phyloP scores from a whole-genome alignment of 2,113 vertebrate species.

The Psittacula cyanocephala region DNA sequence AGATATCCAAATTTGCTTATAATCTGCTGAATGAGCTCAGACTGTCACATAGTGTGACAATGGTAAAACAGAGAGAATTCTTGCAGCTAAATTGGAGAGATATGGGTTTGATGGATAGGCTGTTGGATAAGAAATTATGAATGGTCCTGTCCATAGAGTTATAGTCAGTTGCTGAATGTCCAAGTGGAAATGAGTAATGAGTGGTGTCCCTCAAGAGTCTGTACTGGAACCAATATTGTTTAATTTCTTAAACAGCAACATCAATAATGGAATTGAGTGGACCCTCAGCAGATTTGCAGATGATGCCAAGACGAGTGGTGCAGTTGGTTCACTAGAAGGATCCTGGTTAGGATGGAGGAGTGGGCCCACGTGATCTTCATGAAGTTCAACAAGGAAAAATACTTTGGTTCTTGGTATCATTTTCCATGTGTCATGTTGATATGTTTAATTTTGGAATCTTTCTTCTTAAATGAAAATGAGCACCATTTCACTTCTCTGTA shows the following conservation, averaged over 20 bases:
- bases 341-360: neutral
- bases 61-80: neutral
- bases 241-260: neutral
- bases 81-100: neutral
- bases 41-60: neutral
- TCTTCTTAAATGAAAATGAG: neutral
- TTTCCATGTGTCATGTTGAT: neutral
- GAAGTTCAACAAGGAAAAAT: neutral
- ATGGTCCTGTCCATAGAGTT: neutral
- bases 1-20: neutral
- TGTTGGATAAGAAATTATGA: neutral
- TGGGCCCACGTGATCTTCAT: no score
- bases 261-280: neutral
- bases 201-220: neutral
- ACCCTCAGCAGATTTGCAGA: neutral
- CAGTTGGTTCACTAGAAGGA: neutral
- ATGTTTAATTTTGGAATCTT: neutral
- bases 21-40: neutral
- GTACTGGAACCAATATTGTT: neutral
- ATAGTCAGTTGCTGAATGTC: neutral
- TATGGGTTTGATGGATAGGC: neutral
- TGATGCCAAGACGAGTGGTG: fast-evolving
- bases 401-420: neutral
- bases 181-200: neutral
- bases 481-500: neutral